Conservation (phyloP, 2,888 invertebrate species). For the Diaperis boleti region DNA sequence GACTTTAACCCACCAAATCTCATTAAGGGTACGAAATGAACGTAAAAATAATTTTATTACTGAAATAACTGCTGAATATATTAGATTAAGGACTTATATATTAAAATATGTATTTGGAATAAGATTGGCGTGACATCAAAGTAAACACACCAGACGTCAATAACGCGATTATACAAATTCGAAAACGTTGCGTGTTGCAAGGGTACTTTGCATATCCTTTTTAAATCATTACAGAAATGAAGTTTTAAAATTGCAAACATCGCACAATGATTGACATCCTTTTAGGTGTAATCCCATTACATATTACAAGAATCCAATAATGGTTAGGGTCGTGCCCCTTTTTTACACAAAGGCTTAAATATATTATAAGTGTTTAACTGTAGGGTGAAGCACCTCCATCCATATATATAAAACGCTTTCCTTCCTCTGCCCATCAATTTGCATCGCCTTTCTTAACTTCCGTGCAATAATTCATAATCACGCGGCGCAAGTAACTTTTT, state of each 20-base stretch:
- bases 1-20: no score
- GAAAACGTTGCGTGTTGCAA: slow-evolving; percentile 30
- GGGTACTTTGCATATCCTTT: slow-evolving; percentile 32
- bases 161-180: slow-evolving; percentile 31
- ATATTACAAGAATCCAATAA: slow-evolving; percentile 57
- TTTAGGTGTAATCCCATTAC: slow-evolving; percentile 58
- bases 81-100: background rate
- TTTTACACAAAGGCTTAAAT: slow-evolving; percentile 46
- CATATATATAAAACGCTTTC: slow-evolving; percentile 19
- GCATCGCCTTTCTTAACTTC: slow-evolving; percentile 38
- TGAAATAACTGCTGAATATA: no score
- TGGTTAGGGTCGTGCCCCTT: slow-evolving; percentile 48
- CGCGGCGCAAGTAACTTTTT: slow-evolving; percentile 49
- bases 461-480: slow-evolving; percentile 41
- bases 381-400: slow-evolving; percentile 4
- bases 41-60: no score
- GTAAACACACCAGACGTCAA: slow-evolving; percentile 23
- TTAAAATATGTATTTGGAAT: slow-evolving; percentile 32
- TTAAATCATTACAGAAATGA: slow-evolving; percentile 56
- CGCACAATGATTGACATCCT: slow-evolving; percentile 60
- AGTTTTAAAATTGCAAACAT: slow-evolving; percentile 59
- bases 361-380: slow-evolving; percentile 45
- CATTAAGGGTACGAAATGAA: no score
- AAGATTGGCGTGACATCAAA: slow-evolving; percentile 30
- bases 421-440: slow-evolving; percentile 30